These are phyloP conservation scores for Smutsia temminckii DNA, from an alignment of 2,797 vertebrate genomes.

Conservation along the genomic window DNA sequence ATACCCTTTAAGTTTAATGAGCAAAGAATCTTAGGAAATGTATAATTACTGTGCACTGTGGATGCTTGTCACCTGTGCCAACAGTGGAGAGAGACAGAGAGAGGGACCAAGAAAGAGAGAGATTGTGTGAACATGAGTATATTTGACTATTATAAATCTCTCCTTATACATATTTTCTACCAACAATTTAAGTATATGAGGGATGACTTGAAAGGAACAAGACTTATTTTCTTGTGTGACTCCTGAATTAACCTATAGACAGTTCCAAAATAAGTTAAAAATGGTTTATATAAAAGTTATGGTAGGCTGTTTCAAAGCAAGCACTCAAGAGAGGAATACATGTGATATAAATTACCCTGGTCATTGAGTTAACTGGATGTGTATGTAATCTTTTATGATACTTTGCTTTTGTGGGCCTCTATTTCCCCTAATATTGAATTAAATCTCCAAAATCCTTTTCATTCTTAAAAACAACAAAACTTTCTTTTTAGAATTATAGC, in stretches of 20 bases:
- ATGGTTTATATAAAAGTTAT: conserved; percentile 12
- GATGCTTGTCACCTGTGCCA: conserved; percentile 3
- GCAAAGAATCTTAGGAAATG: conserved; percentile 28
- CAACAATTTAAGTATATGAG: not conserved
- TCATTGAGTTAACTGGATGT: not conserved
- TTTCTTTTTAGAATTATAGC: not conserved
- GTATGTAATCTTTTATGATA: not conserved
- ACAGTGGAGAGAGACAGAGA: not conserved
- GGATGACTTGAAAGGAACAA: not conserved
- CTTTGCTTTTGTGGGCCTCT: not conserved
- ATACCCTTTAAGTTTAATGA: conserved; percentile 15
- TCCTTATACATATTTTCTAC: not conserved
- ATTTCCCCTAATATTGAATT: not conserved
- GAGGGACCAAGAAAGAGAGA: not conserved
- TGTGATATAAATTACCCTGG: not conserved
- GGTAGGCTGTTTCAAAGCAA: not conserved
- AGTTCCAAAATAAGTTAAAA: not conserved
- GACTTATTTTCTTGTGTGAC: not conserved
- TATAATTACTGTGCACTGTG: not conserved
- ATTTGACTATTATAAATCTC: not conserved
- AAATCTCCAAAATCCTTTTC: not conserved
- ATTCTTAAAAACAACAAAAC: not conserved
- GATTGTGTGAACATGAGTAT: no score
- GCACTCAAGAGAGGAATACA: not conserved
- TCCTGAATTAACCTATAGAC: not conserved